Base-by-base conservation (phyloP, 2,888 invertebrate genomes). In the Ctenicera cuprea region DNA sequence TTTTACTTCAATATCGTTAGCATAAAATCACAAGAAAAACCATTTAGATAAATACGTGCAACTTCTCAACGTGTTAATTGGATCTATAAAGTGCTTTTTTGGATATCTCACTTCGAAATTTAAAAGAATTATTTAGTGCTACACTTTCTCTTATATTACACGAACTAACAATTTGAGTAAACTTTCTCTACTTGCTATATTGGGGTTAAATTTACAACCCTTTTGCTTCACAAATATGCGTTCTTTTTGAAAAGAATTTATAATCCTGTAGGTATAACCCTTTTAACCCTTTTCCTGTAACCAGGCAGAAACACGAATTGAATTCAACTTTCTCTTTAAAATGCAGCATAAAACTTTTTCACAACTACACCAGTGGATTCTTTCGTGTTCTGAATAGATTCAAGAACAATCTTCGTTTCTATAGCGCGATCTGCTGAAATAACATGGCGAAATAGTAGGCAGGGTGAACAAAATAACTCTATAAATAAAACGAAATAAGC, bases 401-500 rank as follows among this genome's bases (percentile, higher is more conserved):
- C 52, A 64, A 61, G 73, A 68, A 64, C 74, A 71, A 74, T 70
- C 66, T 74, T 71, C 67, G 74, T 59, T 64, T 71, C 37, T 69
- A 72, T 38, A 61, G 72, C 72, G 57, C 75, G 72, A 75, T 73
- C 54, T 68, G 48, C 33, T 30, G 70, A 80, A 78, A 77, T 78
- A 74, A 77, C 79, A 80, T 80, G 80, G 78, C 74, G 79, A 59
- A 61, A 69, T 74, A 69, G 72, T 77, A 70, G 69, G 73, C 67
- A 67, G 77, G 77, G 73, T 54, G 75, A 77, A 80, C 80, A 78
- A 82, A 85, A 85, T 82, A 82, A 82, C 83, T 80, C 82, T 80
- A 85, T 84, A 85, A 84, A 84, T 84, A 84, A 85, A 83, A 80
- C 81, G 80, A 81, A 84, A 83, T 83, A 82, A 83, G 84, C 82